phyloP scores from a whole-genome alignment of 2,797 vertebrate genomes.

The Diplodus sargus region DNA sequence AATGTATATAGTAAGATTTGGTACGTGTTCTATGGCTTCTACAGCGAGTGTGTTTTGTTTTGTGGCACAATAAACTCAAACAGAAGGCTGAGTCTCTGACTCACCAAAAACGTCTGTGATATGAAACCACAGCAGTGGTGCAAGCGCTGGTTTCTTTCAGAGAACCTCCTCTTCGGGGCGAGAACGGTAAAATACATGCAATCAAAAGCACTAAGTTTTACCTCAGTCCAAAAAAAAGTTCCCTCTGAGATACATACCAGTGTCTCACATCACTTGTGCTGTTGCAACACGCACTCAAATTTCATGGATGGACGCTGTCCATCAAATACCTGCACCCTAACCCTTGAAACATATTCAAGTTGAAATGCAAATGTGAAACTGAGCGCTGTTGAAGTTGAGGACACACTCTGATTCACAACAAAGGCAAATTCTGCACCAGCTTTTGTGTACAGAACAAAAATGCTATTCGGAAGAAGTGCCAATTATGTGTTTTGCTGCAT shows the following conservation, averaged over 20 bases:
- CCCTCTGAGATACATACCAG: constrained; percentile 44
- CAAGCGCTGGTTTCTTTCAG: constrained; percentile 58
- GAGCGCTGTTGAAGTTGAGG: constrained; percentile 28
- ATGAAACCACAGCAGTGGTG: constrained; percentile 53
- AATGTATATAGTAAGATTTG: constrained; percentile 8
- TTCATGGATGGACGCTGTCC: constrained; percentile 37
- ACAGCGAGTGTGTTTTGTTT: constrained; percentile 40
- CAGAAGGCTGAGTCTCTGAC: not conserved
- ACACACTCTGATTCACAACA: constrained; percentile 8
- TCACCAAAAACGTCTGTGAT: constrained; percentile 49
- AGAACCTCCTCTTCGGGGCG: constrained; percentile 34
- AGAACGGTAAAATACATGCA: constrained; percentile 45
- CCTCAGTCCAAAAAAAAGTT: constrained; percentile 47
- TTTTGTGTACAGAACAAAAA: not conserved
- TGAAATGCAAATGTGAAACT: constrained; percentile 41
- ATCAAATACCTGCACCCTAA: constrained; percentile 37
- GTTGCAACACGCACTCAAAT: constrained; percentile 48
- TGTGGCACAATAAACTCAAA: constrained; percentile 34
- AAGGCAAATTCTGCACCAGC: constrained; percentile 20
- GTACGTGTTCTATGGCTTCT: constrained; percentile 13
- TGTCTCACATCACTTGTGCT: constrained; percentile 35
- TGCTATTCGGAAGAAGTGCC: not conserved
- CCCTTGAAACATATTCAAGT: constrained; percentile 45
- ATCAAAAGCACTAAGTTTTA: constrained; percentile 49
- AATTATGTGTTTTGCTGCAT: not conserved